A percentile compares a stretch with the other conserved stretches of the same genome.
phyloP scores from a whole-genome alignment of 2,888 invertebrate genomes.

The Sipunculus nudus region DNA sequence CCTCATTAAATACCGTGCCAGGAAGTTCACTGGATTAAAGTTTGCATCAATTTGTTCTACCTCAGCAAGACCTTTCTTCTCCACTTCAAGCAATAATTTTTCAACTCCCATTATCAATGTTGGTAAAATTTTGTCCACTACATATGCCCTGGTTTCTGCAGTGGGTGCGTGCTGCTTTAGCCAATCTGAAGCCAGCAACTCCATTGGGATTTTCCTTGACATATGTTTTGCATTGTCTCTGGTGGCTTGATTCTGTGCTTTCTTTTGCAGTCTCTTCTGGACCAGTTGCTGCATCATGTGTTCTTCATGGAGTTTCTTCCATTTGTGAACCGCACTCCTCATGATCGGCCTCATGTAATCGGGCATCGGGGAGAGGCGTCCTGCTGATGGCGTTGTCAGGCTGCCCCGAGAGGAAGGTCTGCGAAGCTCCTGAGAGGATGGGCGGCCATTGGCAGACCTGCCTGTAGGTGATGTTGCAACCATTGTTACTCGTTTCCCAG shows the following conservation, averaged over 20 bases:
- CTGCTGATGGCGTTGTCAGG: not conserved
- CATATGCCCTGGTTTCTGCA: conserved; percentile 58
- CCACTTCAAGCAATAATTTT: conserved; percentile 63
- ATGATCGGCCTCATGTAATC: conserved; percentile 49
- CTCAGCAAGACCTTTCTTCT: conserved; percentile 55
- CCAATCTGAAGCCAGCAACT: conserved; percentile 63
- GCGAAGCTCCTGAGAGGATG: too few relatives aligned
- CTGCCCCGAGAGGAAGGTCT: too few relatives aligned
- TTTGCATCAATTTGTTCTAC: conserved; percentile 51
- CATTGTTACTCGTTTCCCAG: too few relatives aligned
- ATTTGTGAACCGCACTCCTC: conserved; percentile 54
- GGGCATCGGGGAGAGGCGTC: conserved; percentile 33
- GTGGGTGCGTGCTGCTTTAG: conserved; percentile 56
- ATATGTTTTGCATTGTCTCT: conserved; percentile 55
- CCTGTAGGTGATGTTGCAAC: too few relatives aligned
- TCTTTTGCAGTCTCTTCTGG: conserved; percentile 54
- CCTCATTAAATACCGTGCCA: conserved; percentile 66
- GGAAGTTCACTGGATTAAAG: conserved; percentile 66
- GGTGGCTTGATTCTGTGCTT: conserved; percentile 48
- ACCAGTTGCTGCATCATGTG: conserved; percentile 60
- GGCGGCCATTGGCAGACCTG: too few relatives aligned
- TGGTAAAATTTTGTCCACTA: conserved; percentile 64
- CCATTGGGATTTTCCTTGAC: conserved; percentile 62
- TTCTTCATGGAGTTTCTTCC: conserved; percentile 61
- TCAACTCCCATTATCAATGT: conserved; percentile 65